Percentiles rank a stretch among this genome's conserved stretches.
Evolutionary conservation across 2,797 vertebrate species (phyloP).

Genomic region (Sebastes trivittatus): DNA sequence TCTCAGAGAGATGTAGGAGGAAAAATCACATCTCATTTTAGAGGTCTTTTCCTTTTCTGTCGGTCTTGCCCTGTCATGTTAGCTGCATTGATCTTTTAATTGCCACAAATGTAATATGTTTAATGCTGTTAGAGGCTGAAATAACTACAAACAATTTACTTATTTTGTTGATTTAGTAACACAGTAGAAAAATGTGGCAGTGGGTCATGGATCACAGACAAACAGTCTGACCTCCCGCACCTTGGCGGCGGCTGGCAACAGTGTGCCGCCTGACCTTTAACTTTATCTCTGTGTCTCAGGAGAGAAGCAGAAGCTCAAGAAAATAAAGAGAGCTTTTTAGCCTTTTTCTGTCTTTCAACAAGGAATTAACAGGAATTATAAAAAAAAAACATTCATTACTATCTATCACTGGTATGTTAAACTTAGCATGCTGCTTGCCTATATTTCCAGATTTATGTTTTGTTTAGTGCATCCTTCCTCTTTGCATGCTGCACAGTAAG

Average conservation of each 20-base stretch:
- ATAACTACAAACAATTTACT: background rate
- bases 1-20: background rate
- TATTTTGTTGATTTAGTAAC: slow-evolving; percentile 23
- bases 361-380: background rate
- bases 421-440: background rate
- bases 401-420: background rate
- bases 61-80: background rate
- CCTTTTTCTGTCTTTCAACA: slow-evolving; percentile 6
- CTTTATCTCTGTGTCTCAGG: slow-evolving; percentile 58
- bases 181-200: slow-evolving; percentile 52
- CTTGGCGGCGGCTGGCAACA: slow-evolving; percentile 58
- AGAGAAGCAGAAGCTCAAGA: slow-evolving; percentile 38
- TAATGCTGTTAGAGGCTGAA: background rate
- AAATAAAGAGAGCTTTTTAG: slow-evolving; percentile 43
- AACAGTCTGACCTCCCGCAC: slow-evolving; percentile 75
- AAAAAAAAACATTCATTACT: background rate
- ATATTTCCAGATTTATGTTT: slow-evolving; percentile 11
- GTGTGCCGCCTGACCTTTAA: slow-evolving; percentile 67
- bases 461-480: slow-evolving; percentile 20
- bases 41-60: background rate
- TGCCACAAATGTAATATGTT: background rate
- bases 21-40: background rate
- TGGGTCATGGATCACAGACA: slow-evolving; percentile 47
- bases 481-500: slow-evolving; percentile 3
- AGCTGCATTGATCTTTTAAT: background rate